Conservation (phyloP, 2,888 invertebrate species). For the Neoascia interrupta region DNA sequence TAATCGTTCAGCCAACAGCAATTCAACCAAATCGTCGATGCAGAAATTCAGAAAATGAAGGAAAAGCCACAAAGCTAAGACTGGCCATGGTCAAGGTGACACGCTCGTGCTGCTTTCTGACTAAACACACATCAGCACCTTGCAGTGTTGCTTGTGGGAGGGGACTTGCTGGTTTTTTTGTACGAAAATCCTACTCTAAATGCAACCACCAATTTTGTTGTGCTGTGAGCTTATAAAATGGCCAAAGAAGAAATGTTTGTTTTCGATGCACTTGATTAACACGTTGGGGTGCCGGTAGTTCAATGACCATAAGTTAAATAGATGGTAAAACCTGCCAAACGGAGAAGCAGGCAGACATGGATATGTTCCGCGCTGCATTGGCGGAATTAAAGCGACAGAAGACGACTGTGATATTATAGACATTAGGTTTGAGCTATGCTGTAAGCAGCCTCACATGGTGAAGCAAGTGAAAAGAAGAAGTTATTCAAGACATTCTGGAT, state of each 20-base stretch:
- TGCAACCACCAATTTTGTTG: slow-evolving; percentile 3
- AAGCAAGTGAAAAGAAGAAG: slow-evolving; percentile 4
- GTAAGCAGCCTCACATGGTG: not conserved
- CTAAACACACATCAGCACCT: not conserved
- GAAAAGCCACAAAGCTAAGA: slow-evolving; percentile 24
- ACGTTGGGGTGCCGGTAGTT: slow-evolving; percentile 24
- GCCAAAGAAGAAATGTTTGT: not conserved
- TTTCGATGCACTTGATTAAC: slow-evolving; percentile 3
- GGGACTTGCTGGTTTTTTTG: slow-evolving; percentile 11
- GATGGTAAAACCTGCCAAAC: slow-evolving; percentile 24
- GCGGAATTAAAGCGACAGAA: too few relatives aligned
- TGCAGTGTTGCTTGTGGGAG: slow-evolving; percentile 32
- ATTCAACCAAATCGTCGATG: slow-evolving; percentile 49
- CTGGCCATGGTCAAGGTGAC: slow-evolving; percentile 65
- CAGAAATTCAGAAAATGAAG: slow-evolving; percentile 35
- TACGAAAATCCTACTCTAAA: slow-evolving; percentile 12
- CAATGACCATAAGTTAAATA: slow-evolving; percentile 46
- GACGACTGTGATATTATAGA: too few relatives aligned
- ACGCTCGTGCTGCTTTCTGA: slow-evolving; percentile 28
- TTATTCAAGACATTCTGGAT: slow-evolving; percentile 7
- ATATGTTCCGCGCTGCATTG: too few relatives aligned
- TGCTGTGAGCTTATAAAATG: not conserved
- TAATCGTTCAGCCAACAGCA: slow-evolving; percentile 32
- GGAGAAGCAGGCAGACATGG: too few relatives aligned
- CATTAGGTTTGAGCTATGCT: not conserved